Percentiles rank a stretch among this genome's conserved stretches.
These are phyloP conservation scores for Drosophila algonquin DNA, from an alignment of 2,888 invertebrate genomes.

Conservation along the genomic window DNA sequence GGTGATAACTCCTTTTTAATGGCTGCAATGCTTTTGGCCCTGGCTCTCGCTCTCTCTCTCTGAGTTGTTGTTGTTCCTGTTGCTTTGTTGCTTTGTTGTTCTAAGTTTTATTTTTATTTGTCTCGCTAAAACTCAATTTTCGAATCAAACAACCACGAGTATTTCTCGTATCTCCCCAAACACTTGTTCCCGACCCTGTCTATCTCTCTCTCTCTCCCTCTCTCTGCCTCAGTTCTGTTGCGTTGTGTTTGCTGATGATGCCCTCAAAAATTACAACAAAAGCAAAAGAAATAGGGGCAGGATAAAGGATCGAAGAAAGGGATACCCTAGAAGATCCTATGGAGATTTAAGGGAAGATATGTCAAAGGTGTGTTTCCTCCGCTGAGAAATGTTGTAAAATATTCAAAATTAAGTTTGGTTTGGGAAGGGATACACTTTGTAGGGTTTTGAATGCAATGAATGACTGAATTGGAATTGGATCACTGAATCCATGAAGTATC, in stretches of 20 bases:
- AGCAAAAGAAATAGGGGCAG: background rate
- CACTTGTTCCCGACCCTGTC: slow-evolving; percentile 7
- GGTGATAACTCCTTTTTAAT: slow-evolving; percentile 78
- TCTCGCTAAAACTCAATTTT: slow-evolving; percentile 79
- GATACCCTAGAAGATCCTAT: background rate
- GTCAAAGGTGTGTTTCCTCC: background rate
- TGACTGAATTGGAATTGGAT: no score
- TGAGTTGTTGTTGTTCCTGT: slow-evolving; percentile 24
- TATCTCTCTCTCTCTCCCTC: background rate
- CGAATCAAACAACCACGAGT: slow-evolving; percentile 78
- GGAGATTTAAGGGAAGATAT: background rate
- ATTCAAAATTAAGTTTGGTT: background rate
- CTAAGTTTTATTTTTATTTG: slow-evolving; percentile 29
- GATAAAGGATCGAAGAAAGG: background rate
- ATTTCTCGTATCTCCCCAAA: slow-evolving; percentile 52
- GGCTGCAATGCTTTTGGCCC: slow-evolving; percentile 51
- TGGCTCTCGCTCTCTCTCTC: slow-evolving; percentile 22
- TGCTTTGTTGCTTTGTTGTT: slow-evolving; percentile 18
- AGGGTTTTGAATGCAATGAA: background rate
- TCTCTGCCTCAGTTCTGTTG: slow-evolving; percentile 28
- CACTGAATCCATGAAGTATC: background rate
- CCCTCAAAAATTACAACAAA: slow-evolving; percentile 39
- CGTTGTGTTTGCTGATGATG: slow-evolving; percentile 60
- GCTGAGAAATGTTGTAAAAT: background rate
- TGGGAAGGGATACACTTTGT: background rate